Evolutionary conservation across 2,113 vertebrate species (phyloP).

Genomic region (Callionymus lyra): DNA sequence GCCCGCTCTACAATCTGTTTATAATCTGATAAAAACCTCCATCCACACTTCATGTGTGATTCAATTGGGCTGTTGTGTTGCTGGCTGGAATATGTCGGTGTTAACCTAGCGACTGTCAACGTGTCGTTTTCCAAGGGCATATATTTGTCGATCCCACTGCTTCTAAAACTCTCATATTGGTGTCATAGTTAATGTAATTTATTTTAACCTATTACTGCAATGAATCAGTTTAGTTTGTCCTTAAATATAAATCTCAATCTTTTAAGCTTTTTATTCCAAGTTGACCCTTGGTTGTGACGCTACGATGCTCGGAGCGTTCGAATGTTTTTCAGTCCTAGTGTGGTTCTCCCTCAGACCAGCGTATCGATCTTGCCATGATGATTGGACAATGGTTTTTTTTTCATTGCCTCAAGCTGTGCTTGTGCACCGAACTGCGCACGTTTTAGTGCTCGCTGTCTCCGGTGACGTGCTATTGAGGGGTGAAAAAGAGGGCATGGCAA

Average conservation of each 20-base stretch:
- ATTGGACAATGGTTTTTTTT: constrained; percentile 2
- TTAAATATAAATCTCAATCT: too few species aligned
- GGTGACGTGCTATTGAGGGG: constrained; percentile 7
- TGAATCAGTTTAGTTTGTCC: too few species aligned
- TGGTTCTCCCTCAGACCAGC: neutral
- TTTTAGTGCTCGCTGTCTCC: constrained; percentile 12
- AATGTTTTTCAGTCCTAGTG: too few species aligned
- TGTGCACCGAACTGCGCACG: constrained; percentile 5
- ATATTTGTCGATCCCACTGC: too few species aligned
- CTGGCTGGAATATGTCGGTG: neutral
- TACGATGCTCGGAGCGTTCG: neutral
- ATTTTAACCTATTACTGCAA: too few species aligned
- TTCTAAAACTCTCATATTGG: too few species aligned
- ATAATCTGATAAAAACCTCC: constrained; percentile 53
- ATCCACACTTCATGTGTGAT: constrained; percentile 23
- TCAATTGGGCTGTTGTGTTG: constrained; percentile 20
- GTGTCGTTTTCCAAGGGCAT: constrained; percentile 1
- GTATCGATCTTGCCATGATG: constrained; percentile 7
- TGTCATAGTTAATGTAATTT: too few species aligned
- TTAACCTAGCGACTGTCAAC: too few species aligned
- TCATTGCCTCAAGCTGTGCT: constrained; percentile 6
- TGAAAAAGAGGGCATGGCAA: neutral
- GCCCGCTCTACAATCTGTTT: constrained; percentile 30
- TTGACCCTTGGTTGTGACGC: neutral
- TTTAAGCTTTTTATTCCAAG: too few species aligned